Evolutionary conservation across 2,888 invertebrate species (phyloP).

Genomic region (Caenorhabditis plicata): DNA sequence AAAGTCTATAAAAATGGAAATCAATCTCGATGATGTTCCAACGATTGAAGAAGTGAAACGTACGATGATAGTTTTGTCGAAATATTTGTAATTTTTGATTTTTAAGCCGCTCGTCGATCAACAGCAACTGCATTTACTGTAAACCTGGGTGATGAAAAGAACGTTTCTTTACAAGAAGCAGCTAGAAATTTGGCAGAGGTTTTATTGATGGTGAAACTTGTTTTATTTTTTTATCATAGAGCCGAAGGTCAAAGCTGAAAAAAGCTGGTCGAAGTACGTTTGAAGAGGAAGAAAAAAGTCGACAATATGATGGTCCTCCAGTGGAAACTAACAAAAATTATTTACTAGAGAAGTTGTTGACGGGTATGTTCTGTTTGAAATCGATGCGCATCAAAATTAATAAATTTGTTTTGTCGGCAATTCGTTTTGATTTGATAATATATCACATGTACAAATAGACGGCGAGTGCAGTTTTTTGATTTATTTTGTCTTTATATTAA

Average conservation of each 20-base stretch:
- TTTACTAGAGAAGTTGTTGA: constrained; percentile 34
- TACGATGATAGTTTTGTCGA: background rate
- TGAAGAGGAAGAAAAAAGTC: no score
- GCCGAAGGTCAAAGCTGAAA: no score
- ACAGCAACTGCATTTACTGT: constrained; percentile 45
- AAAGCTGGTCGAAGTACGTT: no score
- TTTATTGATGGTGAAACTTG: constrained; percentile 17
- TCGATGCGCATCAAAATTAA: no score
- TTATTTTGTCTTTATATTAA: no score
- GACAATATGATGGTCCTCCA: no score
- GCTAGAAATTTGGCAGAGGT: constrained; percentile 38
- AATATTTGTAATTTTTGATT: background rate
- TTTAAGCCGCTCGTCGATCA: constrained; percentile 20
- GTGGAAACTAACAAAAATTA: constrained; percentile 36
- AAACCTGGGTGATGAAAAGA: constrained; percentile 28
- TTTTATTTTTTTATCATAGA: no score
- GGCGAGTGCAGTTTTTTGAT: no score
- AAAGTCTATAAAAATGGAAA: constrained; percentile 47
- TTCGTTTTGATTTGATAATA: no score
- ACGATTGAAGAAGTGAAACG: constrained; percentile 18
- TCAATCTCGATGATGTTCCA: constrained; percentile 36
- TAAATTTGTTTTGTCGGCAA: no score
- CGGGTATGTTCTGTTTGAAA: no score
- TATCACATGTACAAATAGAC: no score
- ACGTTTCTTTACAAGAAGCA: constrained; percentile 43